Conservation (phyloP, 2,113 vertebrate genomes). For the Apeltes quadracus region DNA sequence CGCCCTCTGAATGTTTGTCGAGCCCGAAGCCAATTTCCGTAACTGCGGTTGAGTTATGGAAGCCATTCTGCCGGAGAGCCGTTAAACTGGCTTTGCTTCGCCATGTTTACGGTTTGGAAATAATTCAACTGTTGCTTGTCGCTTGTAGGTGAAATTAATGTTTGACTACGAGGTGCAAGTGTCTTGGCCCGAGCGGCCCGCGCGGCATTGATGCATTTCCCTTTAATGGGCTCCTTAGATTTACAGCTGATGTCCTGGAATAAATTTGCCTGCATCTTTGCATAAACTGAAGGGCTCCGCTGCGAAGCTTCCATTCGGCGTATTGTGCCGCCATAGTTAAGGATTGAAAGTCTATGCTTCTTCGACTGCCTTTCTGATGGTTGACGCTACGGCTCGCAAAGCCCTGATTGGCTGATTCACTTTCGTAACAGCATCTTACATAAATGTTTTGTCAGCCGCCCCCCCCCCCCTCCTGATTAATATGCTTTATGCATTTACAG, state of each 20-base stretch:
- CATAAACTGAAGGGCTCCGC: neutral
- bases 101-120: slow-evolving; percentile 6
- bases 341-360: neutral
- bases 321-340: neutral
- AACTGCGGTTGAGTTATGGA: slow-evolving; percentile 18
- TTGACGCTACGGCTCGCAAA: neutral
- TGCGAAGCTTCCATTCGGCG: neutral
- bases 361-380: neutral
- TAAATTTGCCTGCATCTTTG: neutral
- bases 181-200: neutral
- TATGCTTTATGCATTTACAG: neutral
- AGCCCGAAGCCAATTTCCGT: slow-evolving; percentile 31
- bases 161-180: neutral
- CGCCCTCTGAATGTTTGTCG: slow-evolving; percentile 37
- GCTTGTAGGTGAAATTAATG: neutral
- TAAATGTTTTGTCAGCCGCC: neutral
- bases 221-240: neutral
- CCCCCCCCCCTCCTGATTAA: neutral
- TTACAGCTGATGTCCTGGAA: neutral
- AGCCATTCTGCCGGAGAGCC: slow-evolving; percentile 11
- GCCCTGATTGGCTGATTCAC: neutral
- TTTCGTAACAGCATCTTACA: neutral
- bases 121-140: neutral
- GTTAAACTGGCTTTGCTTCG: slow-evolving; percentile 13
- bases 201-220: neutral